phyloP scores from a whole-genome alignment of 1,140 invertebrate genomes.

The Drosophila kepulauana region DNA sequence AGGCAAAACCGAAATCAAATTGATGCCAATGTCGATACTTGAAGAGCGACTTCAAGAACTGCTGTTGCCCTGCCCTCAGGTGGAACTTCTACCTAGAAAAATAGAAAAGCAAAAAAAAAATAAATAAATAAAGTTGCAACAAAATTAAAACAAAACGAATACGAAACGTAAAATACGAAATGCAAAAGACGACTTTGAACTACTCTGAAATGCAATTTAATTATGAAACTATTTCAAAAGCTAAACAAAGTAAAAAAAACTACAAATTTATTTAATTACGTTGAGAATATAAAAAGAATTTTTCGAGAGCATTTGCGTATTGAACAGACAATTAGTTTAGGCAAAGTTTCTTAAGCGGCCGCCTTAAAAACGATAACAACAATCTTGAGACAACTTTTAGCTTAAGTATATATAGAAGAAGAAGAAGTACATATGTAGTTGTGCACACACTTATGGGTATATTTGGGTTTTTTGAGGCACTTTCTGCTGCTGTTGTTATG shows the following conservation, averaged over 20 bases:
- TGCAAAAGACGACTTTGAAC: background rate
- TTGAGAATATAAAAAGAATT: background rate
- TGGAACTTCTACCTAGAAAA: background rate
- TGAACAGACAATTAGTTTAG: background rate
- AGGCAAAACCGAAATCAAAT: constrained; percentile 61
- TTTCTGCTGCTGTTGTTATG: constrained; percentile 63
- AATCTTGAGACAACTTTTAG: background rate
- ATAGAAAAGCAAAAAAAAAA: too few species aligned
- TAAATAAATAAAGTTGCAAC: constrained; percentile 50
- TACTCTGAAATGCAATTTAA: constrained; percentile 7
- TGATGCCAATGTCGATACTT: constrained; percentile 72
- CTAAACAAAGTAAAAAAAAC: background rate
- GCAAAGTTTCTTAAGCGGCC: background rate
- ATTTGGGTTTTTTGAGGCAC: constrained; percentile 18
- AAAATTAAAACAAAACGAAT: constrained; percentile 66
- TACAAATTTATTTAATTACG: too few species aligned
- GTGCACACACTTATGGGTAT: background rate
- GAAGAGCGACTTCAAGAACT: constrained; percentile 71
- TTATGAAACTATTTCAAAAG: background rate
- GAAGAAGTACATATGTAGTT: background rate
- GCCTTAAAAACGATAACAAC: background rate
- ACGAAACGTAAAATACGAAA: background rate
- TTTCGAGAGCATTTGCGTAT: background rate
- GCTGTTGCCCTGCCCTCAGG: constrained; percentile 20
- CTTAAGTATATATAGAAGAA: background rate